Conservation (phyloP, 2,113 vertebrate species). For the Dipodomys stephensi region DNA sequence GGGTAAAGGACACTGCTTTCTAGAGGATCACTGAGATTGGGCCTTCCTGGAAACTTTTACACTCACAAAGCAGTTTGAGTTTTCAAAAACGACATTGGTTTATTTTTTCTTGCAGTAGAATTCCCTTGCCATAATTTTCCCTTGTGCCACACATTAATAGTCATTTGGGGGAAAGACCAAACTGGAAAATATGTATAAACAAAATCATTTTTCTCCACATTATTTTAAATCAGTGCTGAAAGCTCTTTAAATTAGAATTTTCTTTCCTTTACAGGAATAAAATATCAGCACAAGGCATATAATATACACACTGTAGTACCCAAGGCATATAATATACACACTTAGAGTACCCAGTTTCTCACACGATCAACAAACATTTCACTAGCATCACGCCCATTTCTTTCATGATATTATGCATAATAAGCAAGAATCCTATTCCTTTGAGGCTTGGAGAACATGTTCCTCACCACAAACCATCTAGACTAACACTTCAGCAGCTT, state of each 20-base stretch:
- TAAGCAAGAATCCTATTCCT: not conserved
- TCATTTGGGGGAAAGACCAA: slow-evolving; percentile 20
- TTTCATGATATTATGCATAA: not conserved
- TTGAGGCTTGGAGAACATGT: not conserved
- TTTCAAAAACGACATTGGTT: not conserved
- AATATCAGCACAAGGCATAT: not conserved
- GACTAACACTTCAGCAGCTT: slow-evolving; percentile 55
- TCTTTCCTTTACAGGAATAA: slow-evolving; percentile 30
- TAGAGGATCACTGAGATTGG: not conserved
- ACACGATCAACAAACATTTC: not conserved
- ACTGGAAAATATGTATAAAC: slow-evolving; percentile 48
- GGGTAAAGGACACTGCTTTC: not conserved
- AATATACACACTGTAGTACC: not conserved
- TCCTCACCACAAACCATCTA: slow-evolving; percentile 21
- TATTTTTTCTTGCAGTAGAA: not conserved
- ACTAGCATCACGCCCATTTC: not conserved
- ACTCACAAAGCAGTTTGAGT: not conserved
- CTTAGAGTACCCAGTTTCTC: not conserved
- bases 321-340: not conserved
- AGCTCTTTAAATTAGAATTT: not conserved
- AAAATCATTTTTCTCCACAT: slow-evolving; percentile 2
- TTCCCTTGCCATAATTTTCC: not conserved
- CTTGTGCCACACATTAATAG: not conserved
- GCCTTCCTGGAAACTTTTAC: not conserved
- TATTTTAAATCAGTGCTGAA: slow-evolving; percentile 38